Percentiles rank a stretch among this genome's conserved stretches.
phyloP scores from a whole-genome alignment of 2,888 invertebrate species.

The Lepidochrysops patricia region DNA sequence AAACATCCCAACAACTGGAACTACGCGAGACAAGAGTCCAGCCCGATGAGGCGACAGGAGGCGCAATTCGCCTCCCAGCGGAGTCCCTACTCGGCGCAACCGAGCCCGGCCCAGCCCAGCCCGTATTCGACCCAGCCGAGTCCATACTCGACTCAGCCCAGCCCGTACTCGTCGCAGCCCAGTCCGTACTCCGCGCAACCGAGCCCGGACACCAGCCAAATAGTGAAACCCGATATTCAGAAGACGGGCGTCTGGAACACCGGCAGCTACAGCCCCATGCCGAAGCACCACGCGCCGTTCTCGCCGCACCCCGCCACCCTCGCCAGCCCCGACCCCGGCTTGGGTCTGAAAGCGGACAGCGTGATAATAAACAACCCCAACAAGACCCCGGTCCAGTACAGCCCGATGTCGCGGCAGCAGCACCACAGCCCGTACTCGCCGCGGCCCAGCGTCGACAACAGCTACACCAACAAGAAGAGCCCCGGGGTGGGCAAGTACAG shows the following conservation, averaged over 20 bases:
- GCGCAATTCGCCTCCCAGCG: slow-evolving; percentile 60
- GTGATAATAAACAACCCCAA: slow-evolving; percentile 46
- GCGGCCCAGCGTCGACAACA: slow-evolving; percentile 52
- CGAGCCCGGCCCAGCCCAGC: slow-evolving; percentile 65
- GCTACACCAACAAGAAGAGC: slow-evolving; percentile 53
- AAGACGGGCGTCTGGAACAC: slow-evolving; percentile 61
- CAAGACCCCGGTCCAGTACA: slow-evolving; percentile 61
- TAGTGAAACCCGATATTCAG: slow-evolving; percentile 55
- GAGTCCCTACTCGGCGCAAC: slow-evolving; percentile 65
- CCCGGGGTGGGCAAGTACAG: slow-evolving; percentile 60
- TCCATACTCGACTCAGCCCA: slow-evolving; percentile 62
- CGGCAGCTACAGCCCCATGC: slow-evolving; percentile 64
- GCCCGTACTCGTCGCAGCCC: slow-evolving; percentile 65
- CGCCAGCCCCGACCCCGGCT: slow-evolving; percentile 58
- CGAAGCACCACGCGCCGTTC: slow-evolving; percentile 62
- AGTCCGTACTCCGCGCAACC: slow-evolving; percentile 67
- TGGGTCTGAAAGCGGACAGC: slow-evolving; percentile 48
- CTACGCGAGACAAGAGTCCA: slow-evolving; percentile 48
- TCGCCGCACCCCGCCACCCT: slow-evolving; percentile 64
- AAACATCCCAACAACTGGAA: slow-evolving; percentile 62
- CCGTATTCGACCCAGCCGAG: slow-evolving; percentile 65
- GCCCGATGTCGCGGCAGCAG: slow-evolving; percentile 64
- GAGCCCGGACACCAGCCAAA: slow-evolving; percentile 66
- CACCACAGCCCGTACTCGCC: slow-evolving; percentile 64
- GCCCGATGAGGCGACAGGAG: slow-evolving; percentile 65